phyloP scores from a whole-genome alignment of 2,113 vertebrate species.

The Lepisosteus osseus region DNA sequence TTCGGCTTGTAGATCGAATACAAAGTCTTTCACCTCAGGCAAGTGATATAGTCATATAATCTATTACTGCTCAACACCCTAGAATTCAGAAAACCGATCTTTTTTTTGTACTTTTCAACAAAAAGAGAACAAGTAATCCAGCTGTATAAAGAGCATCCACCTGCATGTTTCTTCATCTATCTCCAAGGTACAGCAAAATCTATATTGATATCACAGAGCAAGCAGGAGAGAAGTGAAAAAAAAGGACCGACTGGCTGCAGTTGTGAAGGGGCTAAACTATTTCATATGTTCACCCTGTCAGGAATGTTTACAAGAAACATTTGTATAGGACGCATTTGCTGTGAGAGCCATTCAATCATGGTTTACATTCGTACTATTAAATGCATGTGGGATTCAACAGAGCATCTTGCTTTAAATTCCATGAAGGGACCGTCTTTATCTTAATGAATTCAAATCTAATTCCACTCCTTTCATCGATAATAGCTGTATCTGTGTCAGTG shows the following conservation, averaged over 20 bases:
- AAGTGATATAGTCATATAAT: neutral
- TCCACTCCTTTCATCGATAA: slow-evolving; percentile 11
- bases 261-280: slow-evolving; percentile 7
- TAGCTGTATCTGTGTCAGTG: slow-evolving; percentile 5
- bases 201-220: slow-evolving; percentile 3
- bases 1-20: neutral
- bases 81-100: neutral
- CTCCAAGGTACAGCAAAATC: slow-evolving; percentile 12
- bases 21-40: neutral
- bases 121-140: slow-evolving; percentile 18
- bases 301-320: slow-evolving; percentile 21
- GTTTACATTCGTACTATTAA: neutral
- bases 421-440: neutral
- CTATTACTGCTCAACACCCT: slow-evolving; percentile 3
- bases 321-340: slow-evolving; percentile 12
- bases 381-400: slow-evolving; percentile 16
- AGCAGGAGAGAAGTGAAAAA: neutral
- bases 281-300: slow-evolving; percentile 22
- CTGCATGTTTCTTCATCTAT: slow-evolving; percentile 14
- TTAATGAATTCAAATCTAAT: slow-evolving; percentile 27
- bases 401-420: slow-evolving; percentile 1
- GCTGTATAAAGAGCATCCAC: slow-evolving; percentile 3
- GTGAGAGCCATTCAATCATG: slow-evolving; percentile 21
- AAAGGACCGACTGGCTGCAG: slow-evolving; percentile 11
- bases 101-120: neutral